Evolutionary conservation across 2,888 invertebrate species (phyloP), one percentile per base, ranked within the genome.

Genomic region (Tachystola acroxantha): DNA sequence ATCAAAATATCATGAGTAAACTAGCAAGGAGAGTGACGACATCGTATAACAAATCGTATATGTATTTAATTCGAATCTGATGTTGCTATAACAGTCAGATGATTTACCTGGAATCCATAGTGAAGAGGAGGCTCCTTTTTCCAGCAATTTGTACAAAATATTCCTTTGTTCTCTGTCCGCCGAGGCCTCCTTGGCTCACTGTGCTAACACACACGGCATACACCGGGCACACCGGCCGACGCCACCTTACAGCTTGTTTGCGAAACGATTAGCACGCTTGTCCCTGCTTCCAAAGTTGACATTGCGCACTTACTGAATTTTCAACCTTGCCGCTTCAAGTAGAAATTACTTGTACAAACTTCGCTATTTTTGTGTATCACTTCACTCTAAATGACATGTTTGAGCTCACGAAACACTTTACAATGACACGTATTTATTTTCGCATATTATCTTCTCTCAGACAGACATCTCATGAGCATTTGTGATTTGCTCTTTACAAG

Each of bases 231-330:
- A 60, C 66, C 64, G 64, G 67, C 64, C 67, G 62, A 61, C 55
- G 57, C 60, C 54, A 65, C 68, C 64, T 65, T 77, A 68, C 68
- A 71, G 60, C 60, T 50, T 85, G 75, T 85, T 85, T 84, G 80
- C 60, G 62, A 53, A 72, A 57, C 71, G 85, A 84, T 85, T 85
- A 85, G 62, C 82, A 75, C 61, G 51, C 63, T 74, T 66, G 73
- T 74, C 66, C 71, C 72, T 66, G 70, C 72, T 67, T 46, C 67
- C 67, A 72, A 74, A 77, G 78, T 79, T 75, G 76, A 80, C 82
- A 84, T 81, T 79, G 73, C 78, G 68, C 78, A 78, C 79, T 77
- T 72, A 74, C 69, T 53, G 73, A 75, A 74, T 78, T 73, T 74
- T 69, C 67, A 78, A 77, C 78, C 76, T 81, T 78, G 52, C 50